Percentiles rank a stretch among this genome's conserved stretches.
Conservation (phyloP, 2,888 invertebrate species). For the Patella ulyssiponensis region DNA sequence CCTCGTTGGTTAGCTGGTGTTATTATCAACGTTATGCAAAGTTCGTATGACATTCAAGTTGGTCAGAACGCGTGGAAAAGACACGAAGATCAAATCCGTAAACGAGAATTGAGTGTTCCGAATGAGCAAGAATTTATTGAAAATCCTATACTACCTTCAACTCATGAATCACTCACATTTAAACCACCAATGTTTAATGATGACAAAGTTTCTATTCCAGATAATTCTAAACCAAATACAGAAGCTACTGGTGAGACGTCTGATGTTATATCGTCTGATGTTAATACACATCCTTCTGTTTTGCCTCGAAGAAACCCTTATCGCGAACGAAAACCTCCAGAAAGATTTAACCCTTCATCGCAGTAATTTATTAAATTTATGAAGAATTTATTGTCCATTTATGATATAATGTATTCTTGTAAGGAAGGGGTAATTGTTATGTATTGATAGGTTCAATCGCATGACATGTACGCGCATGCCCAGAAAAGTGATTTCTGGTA, state of each 20-base stretch:
- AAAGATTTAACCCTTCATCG: not conserved
- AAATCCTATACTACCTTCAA: too few relatives aligned
- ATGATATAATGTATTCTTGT: too few relatives aligned
- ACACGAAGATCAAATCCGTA: constrained; percentile 8
- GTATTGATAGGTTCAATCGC: too few relatives aligned
- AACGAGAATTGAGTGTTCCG: not conserved
- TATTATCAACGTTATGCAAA: not conserved
- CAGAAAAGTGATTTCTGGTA: too few relatives aligned
- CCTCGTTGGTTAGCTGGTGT: constrained; percentile 1
- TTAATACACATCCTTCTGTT: not conserved
- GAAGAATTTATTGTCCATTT: too few relatives aligned
- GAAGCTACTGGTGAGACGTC: not conserved
- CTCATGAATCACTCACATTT: too few relatives aligned
- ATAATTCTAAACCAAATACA: not conserved
- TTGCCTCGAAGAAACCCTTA: not conserved
- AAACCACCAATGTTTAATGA: too few relatives aligned
- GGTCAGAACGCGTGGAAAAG: not conserved
- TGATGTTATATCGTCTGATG: not conserved
- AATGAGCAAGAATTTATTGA: not conserved
- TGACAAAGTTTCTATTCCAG: too few relatives aligned
- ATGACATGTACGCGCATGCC: too few relatives aligned
- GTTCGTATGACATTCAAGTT: not conserved
- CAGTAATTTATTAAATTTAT: too few relatives aligned
- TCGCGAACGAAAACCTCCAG: constrained; percentile 3
- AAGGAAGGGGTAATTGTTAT: too few relatives aligned